Percentiles rank a stretch among this genome's conserved stretches.
Conservation (phyloP, 2,797 vertebrate genomes). For the Channa striata region DNA sequence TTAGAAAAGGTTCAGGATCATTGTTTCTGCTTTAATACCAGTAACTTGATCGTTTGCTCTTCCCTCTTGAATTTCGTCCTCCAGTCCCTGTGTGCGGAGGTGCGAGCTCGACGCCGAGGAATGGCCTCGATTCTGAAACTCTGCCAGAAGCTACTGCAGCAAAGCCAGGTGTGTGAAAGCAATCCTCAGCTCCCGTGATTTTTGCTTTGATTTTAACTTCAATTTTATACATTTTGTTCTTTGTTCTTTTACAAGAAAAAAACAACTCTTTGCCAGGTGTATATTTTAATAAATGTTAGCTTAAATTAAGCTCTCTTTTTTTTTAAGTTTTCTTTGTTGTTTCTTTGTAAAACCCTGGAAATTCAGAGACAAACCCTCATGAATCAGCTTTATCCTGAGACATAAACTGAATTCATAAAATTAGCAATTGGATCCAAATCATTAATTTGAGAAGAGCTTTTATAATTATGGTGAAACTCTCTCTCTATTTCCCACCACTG, state of each 20-base stretch:
- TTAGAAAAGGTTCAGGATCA: too few relatives aligned
- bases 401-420: too few relatives aligned
- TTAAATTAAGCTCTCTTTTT: too few relatives aligned
- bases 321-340: too few relatives aligned
- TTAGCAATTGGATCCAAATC: conserved; percentile 13
- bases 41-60: not conserved
- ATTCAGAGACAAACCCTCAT: not conserved
- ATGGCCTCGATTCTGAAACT: conserved; percentile 92
- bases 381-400: too few relatives aligned
- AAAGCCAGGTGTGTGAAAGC: conserved; percentile 79
- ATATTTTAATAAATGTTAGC: too few relatives aligned
- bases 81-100: conserved; percentile 92
- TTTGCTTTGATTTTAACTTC: too few relatives aligned
- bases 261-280: too few relatives aligned
- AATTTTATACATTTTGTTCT: too few relatives aligned
- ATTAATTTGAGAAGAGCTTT: conserved; percentile 14
- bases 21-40: too few relatives aligned
- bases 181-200: not conserved
- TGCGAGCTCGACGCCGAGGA: conserved; percentile 90
- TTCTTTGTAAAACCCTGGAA: too few relatives aligned
- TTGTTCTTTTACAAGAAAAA: too few relatives aligned
- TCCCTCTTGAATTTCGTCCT: not conserved
- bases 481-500: not conserved
- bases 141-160: conserved; percentile 94
- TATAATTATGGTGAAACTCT: conserved; percentile 17